Evolutionary conservation across 1,140 invertebrate genomes (phyloP).

Genomic region (Rhyacophila brunnea): DNA sequence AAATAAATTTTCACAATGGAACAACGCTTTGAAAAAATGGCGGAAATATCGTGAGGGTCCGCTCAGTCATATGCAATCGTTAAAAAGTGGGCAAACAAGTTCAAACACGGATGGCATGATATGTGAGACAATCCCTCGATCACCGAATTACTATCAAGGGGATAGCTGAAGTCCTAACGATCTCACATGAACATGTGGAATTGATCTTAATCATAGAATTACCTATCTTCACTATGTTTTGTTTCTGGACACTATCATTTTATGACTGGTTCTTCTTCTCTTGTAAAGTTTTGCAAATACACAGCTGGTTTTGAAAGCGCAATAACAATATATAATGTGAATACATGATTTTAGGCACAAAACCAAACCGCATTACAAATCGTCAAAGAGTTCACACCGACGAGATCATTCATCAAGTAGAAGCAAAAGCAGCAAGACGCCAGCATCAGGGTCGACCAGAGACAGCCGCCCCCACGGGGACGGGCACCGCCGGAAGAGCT

Average conservation of each 20-base stretch:
- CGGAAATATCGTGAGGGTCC: not conserved
- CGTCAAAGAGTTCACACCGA: slow-evolving; percentile 37
- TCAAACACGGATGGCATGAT: not conserved
- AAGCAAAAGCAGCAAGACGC: slow-evolving; percentile 41
- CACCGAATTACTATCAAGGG: too few relatives aligned
- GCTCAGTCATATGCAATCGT: not conserved
- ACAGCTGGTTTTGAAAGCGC: not conserved
- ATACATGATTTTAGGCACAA: slow-evolving; percentile 23
- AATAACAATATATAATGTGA: slow-evolving; percentile 1
- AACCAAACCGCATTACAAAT: slow-evolving; percentile 29
- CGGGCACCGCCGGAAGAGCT: slow-evolving; percentile 38
- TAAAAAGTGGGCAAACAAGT: not conserved
- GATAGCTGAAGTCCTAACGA: too few relatives aligned
- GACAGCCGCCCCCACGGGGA: slow-evolving; percentile 39
- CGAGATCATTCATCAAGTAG: slow-evolving; percentile 40
- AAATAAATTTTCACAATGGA: too few relatives aligned
- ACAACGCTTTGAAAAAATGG: not conserved
- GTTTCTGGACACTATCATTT: too few relatives aligned
- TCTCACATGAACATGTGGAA: too few relatives aligned
- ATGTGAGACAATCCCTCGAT: not conserved
- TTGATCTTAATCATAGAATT: too few relatives aligned
- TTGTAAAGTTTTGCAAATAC: not conserved
- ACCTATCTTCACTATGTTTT: too few relatives aligned
- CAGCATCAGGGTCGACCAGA: slow-evolving; percentile 36
- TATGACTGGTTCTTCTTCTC: too few relatives aligned